Percentiles rank a stretch among this genome's conserved stretches.
Conservation (phyloP, 2,888 invertebrate species). For the Conchocele bisecta region DNA sequence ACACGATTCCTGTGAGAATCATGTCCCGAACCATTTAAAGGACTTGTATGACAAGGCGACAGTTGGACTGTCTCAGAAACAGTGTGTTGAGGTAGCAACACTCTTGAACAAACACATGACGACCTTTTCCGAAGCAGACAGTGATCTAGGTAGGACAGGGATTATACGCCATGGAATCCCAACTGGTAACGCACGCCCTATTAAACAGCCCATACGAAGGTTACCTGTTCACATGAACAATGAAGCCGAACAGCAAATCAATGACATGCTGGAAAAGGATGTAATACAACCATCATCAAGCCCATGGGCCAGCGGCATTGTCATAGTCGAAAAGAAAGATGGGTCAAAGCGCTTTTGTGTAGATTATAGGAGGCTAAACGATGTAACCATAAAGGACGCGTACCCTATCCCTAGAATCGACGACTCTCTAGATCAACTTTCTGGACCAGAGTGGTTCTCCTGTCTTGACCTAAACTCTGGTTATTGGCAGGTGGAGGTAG, state of each 20-base stretch:
- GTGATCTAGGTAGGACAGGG: slow-evolving; percentile 13
- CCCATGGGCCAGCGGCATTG: slow-evolving; percentile 29
- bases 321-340: slow-evolving; percentile 30
- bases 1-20: too few species aligned
- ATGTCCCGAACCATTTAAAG: too few species aligned
- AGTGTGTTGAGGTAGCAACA: neutral
- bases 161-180: slow-evolving; percentile 15
- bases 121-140: slow-evolving; percentile 3
- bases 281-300: slow-evolving; percentile 17
- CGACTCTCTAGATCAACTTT: slow-evolving; percentile 36
- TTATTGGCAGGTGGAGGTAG: slow-evolving; percentile 52
- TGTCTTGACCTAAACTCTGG: slow-evolving; percentile 51
- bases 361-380: slow-evolving; percentile 28
- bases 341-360: slow-evolving; percentile 33
- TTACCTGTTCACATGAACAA: slow-evolving; percentile 8
- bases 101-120: slow-evolving; percentile 1
- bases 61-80: neutral
- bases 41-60: neutral
- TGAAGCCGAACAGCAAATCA: slow-evolving; percentile 9
- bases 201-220: slow-evolving; percentile 22
- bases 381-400: slow-evolving; percentile 2
- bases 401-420: slow-evolving; percentile 15
- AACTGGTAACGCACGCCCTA: slow-evolving; percentile 24
- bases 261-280: slow-evolving; percentile 17
- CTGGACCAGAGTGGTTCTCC: slow-evolving; percentile 35